Evolutionary conservation across 1,140 invertebrate species (phyloP).

Genomic region (Drosophila melanica): DNA sequence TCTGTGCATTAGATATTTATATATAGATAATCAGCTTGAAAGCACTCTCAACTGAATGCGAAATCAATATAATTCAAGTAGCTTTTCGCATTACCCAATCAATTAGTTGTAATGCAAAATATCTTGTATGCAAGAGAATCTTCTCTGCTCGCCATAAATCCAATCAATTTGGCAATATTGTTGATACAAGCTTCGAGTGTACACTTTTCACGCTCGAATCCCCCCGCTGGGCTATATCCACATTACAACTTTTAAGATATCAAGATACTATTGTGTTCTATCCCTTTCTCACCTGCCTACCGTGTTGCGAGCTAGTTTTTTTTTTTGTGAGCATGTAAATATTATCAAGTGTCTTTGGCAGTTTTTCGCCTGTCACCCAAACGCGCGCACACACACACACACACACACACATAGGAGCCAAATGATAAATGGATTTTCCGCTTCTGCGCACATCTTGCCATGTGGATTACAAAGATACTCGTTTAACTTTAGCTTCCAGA

Average conservation of each 20-base stretch:
- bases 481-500: constrained; percentile 20
- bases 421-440: constrained; percentile 49
- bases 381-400: not conserved
- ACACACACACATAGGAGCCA: not conserved
- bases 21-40: not conserved
- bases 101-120: not conserved
- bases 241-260: constrained; percentile 1
- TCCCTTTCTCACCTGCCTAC: constrained; percentile 17
- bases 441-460: constrained; percentile 19
- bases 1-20: too few species aligned
- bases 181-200: too few species aligned
- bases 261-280: not conserved
- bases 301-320: constrained; percentile 28
- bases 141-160: too few species aligned
- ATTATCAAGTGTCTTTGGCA: constrained; percentile 38
- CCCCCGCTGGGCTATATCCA: constrained; percentile 1
- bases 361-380: constrained; percentile 22
- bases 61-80: not conserved
- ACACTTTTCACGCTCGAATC: not conserved
- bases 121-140: not conserved
- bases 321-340: constrained; percentile 35
- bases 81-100: not conserved
- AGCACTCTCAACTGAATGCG: not conserved
- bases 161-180: too few species aligned
- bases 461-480: constrained; percentile 1